Percentiles rank a stretch among this genome's conserved stretches.
These are phyloP conservation scores for Pomacea maculata DNA, from an alignment of 1,140 invertebrate genomes.

Conservation along the genomic window DNA sequence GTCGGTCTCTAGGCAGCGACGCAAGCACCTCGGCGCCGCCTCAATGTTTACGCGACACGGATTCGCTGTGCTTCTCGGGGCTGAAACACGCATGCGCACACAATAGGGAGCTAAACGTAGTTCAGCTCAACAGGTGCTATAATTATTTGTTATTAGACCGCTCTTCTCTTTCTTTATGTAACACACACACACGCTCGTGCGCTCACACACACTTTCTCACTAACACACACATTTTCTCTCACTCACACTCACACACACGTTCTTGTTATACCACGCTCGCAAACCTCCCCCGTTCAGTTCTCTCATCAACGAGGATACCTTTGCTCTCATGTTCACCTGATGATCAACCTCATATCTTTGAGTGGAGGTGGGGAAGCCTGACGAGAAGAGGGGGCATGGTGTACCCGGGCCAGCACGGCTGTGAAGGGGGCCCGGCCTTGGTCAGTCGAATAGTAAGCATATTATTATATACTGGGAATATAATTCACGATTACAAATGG, in stretches of 20 bases:
- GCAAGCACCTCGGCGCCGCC: neutral
- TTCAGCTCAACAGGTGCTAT: neutral
- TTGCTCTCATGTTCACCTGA: no score
- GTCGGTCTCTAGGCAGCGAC: neutral
- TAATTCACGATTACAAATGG: no score
- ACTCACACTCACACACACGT: neutral
- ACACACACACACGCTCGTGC: neutral
- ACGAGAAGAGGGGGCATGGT: no score
- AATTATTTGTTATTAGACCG: neutral
- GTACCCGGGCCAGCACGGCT: no score
- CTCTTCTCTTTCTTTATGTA: no score
- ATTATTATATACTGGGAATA: no score
- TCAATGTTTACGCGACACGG: neutral
- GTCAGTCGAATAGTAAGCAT: no score
- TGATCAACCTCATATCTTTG: no score
- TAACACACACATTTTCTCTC: constrained; percentile 4
- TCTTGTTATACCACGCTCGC: neutral
- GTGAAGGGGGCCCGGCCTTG: no score
- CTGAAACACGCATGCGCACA: neutral
- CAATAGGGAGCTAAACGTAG: neutral
- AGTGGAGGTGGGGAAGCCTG: no score
- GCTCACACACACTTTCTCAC: constrained; percentile 6
- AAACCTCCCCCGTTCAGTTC: neutral
- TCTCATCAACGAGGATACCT: no score
- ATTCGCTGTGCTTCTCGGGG: neutral